Base-by-base conservation (phyloP, 2,797 vertebrate species). In the Arremon brunneinucha region DNA sequence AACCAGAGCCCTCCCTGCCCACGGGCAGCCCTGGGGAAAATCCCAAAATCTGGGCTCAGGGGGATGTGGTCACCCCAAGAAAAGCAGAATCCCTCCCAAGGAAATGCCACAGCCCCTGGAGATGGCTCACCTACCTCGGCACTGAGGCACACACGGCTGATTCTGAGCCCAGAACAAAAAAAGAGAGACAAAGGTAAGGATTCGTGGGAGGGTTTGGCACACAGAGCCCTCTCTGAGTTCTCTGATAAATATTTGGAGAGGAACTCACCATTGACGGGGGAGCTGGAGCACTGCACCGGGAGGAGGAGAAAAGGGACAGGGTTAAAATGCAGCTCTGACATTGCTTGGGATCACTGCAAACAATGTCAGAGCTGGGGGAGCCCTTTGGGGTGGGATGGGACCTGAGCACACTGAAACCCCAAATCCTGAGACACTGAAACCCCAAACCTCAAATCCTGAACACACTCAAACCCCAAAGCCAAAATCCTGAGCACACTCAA, bases 181-280 rank as follows among this genome's bases (percentile, higher is more conserved):
- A 1, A 95, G 3, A 95, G 4, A 69, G 3, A 94, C 4, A 92
- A 70, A 89, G 24, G 16, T 17, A 19, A 92, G 21, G 56, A 67
- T 30, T 11, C 12, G 49, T 30, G 41, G 52, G 5, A 46, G 52
- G 22, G 30, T 13, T 22, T 32, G 0, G 4, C 23, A 46, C 19
- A 24, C 12, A 50, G 64, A 63, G 12, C 5, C 8, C 24, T 2
- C 7, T 8, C 11, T 17, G 32, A 18, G 72, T 10, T 14, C 22
- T 71, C 12, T 50, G 14, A 2, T 0, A 24, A 68, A 17, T 20
- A 20, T 18, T 39, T 30, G 69, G 69, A 4, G 24, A 37, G 39
- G 47, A 47, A 96, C 96, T 95, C 91, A 97, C 95, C 96, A 5
- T 77, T 22, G 34, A 82, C 15, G 2, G 80, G 32, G 44, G 67